Base-by-base conservation (phyloP, 2,113 vertebrate species). In the Zonotrichia leucophrys region DNA sequence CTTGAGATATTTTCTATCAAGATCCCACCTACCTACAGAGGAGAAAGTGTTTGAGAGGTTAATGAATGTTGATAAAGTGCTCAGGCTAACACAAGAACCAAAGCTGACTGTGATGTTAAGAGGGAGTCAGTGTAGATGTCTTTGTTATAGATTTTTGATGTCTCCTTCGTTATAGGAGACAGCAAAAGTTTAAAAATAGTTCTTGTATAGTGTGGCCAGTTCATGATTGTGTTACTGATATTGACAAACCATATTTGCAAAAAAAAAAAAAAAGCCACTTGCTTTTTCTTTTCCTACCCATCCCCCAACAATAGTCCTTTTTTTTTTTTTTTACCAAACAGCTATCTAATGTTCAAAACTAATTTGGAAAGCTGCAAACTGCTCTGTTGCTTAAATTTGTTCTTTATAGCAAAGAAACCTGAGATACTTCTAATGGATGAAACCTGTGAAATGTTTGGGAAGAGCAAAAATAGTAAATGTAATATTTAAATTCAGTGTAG, bases 1-100 rank as follows among this genome's bases (percentile, higher is more conserved):
- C 19, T 49, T 0, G 0, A 95, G n/a, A n/a, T n/a, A 37, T 5
- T 56, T 82, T 12, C 30, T 58, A 28, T 25, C 1, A 21, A 7
- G 13, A 30, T 10, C 14, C 21, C 24, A 28, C 14, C 10, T 8
- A 10, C 7, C 12, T 18, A 15, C 67, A 76, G 24, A n/a, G 62
- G 13, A 62, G 5, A 5, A 63, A 72, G 11, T 25, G 4, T 42
- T 74, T 46, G 49, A 72, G 60, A 59, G 17, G 23, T 42, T 89
- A 52, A 23, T 19, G 33, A 78, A 74, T 2, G 8, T 15, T 33
- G 42, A 24, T 14, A 35, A 81, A 64, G 15, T 30, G 31, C 17
- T 84, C n/a, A 41, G 63, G 37, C 22, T 56, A 47, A 56, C 13
- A 31, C 31, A 73, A 55, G 28, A 88, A 77, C n/a, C 8, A 52